Conservation (phyloP, 2,888 invertebrate genomes). For the Muscina levida region DNA sequence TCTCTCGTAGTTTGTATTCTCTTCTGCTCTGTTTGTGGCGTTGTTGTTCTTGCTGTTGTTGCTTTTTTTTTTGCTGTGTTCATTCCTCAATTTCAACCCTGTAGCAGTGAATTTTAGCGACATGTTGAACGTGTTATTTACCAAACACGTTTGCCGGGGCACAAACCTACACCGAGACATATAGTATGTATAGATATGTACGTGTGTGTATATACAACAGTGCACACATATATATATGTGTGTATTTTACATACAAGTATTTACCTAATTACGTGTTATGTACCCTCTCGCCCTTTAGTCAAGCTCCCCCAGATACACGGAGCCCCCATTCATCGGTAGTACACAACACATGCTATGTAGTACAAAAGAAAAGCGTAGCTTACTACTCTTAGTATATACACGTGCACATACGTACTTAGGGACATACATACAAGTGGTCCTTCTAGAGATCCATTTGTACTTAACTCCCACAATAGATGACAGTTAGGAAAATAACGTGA, state of each 20-base stretch:
- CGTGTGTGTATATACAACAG: slow-evolving; percentile 13
- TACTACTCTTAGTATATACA: background rate
- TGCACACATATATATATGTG: slow-evolving; percentile 22
- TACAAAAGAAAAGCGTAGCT: slow-evolving; percentile 8
- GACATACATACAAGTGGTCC: slow-evolving; percentile 14
- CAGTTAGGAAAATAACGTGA: slow-evolving; percentile 31
- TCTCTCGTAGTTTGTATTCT: background rate
- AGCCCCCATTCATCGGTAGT: no score
- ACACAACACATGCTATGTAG: no score
- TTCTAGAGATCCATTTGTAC: slow-evolving; percentile 6
- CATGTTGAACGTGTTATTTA: slow-evolving; percentile 78
- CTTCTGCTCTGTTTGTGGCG: background rate
- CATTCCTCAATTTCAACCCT: slow-evolving; percentile 62
- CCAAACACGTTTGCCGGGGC: slow-evolving; percentile 76
- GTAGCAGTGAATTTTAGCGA: slow-evolving; percentile 70
- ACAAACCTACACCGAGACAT: slow-evolving; percentile 23
- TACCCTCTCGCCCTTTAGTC: no score
- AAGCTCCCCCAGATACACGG: no score
- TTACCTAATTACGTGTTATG: slow-evolving; percentile 63
- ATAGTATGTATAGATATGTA: no score
- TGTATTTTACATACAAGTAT: slow-evolving; percentile 37
- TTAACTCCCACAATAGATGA: slow-evolving; percentile 11
- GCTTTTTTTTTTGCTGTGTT: background rate
- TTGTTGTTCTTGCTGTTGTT: slow-evolving; percentile 4
- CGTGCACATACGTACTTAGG: background rate